Percentiles rank a stretch among this genome's conserved stretches.
Conservation (phyloP, 2,888 invertebrate genomes). For the Aphidius colemani region DNA sequence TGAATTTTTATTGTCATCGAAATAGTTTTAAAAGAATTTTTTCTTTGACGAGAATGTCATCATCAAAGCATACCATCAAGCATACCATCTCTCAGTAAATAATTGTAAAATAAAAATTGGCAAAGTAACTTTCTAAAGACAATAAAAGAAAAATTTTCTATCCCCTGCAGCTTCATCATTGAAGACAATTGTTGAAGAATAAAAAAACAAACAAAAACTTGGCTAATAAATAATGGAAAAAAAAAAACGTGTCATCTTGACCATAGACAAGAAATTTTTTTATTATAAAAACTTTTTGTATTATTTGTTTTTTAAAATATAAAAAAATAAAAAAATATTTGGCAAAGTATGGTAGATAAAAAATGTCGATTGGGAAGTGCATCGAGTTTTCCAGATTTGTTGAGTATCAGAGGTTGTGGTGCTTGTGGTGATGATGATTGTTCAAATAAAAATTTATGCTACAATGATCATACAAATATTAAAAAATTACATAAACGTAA, state of each 20-base stretch:
- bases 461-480: conserved; percentile 45
- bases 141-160: conserved; percentile 32
- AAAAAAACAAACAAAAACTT: too few species aligned
- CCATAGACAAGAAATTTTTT: too few species aligned
- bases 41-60: neutral
- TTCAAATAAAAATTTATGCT: neutral
- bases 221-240: too few species aligned
- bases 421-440: conserved; percentile 28
- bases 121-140: conserved; percentile 23
- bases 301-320: conserved; percentile 1
- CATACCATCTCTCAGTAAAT: too few species aligned
- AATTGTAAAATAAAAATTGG: conserved; percentile 18
- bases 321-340: conserved; percentile 14
- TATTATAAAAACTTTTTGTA: neutral
- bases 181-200: conserved; percentile 30
- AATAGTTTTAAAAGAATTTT: too few species aligned
- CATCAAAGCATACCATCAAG: neutral
- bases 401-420: conserved; percentile 46
- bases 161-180: conserved; percentile 29
- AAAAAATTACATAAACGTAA: conserved; percentile 49
- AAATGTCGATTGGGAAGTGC: conserved; percentile 45
- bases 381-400: conserved; percentile 51
- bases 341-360: conserved; percentile 55
- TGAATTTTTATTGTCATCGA: too few species aligned
- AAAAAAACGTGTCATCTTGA: too few species aligned